Percentiles rank a stretch among this genome's conserved stretches.
These are phyloP conservation scores for Allygus modestus DNA, from an alignment of 2,888 invertebrate species.

Conservation along the genomic window DNA sequence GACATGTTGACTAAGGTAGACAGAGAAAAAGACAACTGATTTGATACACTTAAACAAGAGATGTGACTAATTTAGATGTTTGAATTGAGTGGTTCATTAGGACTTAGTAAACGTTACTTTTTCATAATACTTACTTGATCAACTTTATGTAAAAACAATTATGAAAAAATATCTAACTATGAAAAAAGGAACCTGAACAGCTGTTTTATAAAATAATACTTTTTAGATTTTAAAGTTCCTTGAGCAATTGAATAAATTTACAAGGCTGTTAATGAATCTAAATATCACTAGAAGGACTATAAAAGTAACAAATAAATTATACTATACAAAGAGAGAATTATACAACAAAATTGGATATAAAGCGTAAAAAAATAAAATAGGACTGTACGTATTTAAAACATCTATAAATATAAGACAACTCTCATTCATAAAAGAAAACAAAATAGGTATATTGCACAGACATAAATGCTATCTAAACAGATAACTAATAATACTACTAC, in stretches of 20 bases:
- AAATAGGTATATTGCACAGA: conserved; percentile 25
- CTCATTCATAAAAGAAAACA: not conserved
- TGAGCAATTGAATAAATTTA: not conserved
- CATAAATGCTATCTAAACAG: conserved; percentile 7
- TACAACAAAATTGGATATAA: not conserved
- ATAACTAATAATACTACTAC: conserved; percentile 31
- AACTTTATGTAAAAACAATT: no score
- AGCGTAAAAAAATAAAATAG: conserved; percentile 33
- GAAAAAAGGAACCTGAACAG: no score
- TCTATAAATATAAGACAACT: not conserved
- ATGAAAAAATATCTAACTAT: no score
- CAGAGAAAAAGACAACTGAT: no score
- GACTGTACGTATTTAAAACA: not conserved
- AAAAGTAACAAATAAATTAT: conserved; percentile 36
- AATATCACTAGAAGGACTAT: not conserved
- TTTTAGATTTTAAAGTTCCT: conserved; percentile 4
- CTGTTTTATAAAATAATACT: no score
- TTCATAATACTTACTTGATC: no score
- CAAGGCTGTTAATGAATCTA: not conserved
- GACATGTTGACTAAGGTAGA: no score
- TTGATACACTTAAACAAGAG: no score
- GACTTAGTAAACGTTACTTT: no score
- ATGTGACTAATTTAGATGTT: no score
- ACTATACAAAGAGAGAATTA: not conserved
- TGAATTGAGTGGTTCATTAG: no score